phyloP scores from a whole-genome alignment of 2,113 vertebrate genomes.

The Cheirogaleus medius region DNA sequence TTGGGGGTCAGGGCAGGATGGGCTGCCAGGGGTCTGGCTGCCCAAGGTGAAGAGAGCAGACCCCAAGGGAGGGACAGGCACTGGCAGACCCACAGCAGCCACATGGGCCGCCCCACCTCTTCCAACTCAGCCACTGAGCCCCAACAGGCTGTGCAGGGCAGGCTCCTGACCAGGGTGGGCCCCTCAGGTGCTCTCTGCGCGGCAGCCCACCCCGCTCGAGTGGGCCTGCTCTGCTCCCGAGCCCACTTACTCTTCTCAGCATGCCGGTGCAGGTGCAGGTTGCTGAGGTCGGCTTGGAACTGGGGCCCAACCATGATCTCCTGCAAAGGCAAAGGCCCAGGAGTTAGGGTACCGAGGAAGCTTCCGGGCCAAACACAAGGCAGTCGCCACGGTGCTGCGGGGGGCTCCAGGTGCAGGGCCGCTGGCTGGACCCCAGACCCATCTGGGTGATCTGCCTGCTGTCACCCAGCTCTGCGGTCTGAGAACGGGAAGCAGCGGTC shows the following conservation, averaged over 20 bases:
- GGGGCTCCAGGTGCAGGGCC: neutral
- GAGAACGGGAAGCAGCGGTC: neutral
- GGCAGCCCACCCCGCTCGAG: neutral
- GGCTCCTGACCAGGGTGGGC: neutral
- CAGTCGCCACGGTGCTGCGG: neutral
- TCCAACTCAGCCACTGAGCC: neutral
- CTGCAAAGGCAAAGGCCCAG: slow-evolving; percentile 79
- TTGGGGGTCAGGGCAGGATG: neutral
- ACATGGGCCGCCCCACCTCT: neutral
- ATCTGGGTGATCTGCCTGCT: neutral
- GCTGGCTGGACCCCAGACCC: neutral
- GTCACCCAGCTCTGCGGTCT: neutral
- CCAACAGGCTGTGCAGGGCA: neutral
- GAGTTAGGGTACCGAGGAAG: neutral
- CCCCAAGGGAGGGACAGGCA: neutral
- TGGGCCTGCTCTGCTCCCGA: no score
- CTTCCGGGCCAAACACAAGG: fast-evolving
- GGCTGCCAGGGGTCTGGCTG: neutral
- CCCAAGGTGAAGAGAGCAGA: neutral
- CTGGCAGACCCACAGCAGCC: no score
- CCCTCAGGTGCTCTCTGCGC: neutral
- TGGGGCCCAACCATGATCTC: slow-evolving; percentile 96
- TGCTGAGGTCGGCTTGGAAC: slow-evolving; percentile 93
- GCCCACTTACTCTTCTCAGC: slow-evolving; percentile 89
- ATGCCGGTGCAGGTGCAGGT: slow-evolving; percentile 82